Evolutionary conservation across 2,888 invertebrate species (phyloP).

Genomic region (Lasioglossum oenotherae): DNA sequence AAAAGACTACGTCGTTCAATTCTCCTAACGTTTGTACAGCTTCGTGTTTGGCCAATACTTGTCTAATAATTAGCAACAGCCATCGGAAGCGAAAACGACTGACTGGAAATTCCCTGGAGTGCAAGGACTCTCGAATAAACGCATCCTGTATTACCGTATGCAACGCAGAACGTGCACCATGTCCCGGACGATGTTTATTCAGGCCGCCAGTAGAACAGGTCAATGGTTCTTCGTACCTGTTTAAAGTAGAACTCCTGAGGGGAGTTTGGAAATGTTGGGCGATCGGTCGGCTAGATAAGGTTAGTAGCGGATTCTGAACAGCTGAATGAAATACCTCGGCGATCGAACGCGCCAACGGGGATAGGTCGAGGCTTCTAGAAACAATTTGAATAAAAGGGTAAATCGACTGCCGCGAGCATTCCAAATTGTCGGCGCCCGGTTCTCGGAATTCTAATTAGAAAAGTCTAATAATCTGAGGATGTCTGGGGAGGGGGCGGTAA

Average conservation of each 20-base stretch:
- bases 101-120: neutral
- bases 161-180: neutral
- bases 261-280: neutral
- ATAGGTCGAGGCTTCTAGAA: neutral
- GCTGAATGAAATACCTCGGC: neutral
- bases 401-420: neutral
- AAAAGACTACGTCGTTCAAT: too few species aligned
- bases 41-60: too few species aligned
- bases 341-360: neutral
- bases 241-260: neutral
- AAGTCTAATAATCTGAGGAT: conserved; percentile 1
- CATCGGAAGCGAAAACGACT: neutral
- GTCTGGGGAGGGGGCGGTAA: too few species aligned
- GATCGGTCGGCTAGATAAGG: neutral
- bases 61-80: neutral
- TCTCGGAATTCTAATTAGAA: neutral
- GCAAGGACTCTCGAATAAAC: neutral
- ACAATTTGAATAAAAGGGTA: neutral
- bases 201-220: neutral
- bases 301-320: neutral
- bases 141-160: neutral
- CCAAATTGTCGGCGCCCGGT: neutral
- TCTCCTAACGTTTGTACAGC: too few species aligned
- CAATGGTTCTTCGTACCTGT: neutral
- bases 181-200: neutral